A percentile compares a stretch with the other conserved stretches of the same genome.
These are phyloP conservation scores for Dryoscopus gambensis DNA, from an alignment of 2,113 vertebrate species.

Conservation along the genomic window DNA sequence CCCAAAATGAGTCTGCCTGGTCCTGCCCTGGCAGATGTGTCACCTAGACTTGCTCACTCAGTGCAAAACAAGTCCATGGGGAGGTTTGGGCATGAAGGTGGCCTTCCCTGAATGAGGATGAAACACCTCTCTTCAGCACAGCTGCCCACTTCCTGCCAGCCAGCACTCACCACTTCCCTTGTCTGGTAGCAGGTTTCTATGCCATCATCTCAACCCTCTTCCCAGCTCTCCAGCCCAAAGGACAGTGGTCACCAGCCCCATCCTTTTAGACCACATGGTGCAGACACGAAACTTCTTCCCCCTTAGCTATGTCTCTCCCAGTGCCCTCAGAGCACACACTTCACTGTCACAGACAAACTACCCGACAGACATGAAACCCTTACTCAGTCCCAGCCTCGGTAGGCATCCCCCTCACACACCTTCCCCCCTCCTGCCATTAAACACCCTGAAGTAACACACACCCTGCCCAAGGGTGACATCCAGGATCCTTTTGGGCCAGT, in stretches of 20 bases:
- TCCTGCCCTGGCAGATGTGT: accelerated
- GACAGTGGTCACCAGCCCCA: background rate
- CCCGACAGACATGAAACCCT: background rate
- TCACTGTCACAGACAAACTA: background rate
- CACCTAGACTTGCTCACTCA: background rate
- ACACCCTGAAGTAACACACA: background rate
- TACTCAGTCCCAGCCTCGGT: accelerated
- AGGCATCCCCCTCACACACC: background rate
- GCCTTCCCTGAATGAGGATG: background rate
- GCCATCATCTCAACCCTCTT: background rate
- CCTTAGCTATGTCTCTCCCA: background rate
- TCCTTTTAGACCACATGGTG: background rate
- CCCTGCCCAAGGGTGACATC: background rate
- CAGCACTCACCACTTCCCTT: background rate
- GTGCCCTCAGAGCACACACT: background rate
- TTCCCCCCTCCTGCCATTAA: accelerated
- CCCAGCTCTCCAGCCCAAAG: background rate
- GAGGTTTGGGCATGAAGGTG: background rate
- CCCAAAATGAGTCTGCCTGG: background rate
- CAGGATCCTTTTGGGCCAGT: background rate
- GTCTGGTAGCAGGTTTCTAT: background rate
- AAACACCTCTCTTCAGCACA: background rate
- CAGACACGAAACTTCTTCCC: background rate
- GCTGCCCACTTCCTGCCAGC: background rate
- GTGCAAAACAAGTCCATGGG: background rate